Base-by-base conservation (phyloP, 2,888 invertebrate genomes). In the Lasioglossum pauxillum region DNA sequence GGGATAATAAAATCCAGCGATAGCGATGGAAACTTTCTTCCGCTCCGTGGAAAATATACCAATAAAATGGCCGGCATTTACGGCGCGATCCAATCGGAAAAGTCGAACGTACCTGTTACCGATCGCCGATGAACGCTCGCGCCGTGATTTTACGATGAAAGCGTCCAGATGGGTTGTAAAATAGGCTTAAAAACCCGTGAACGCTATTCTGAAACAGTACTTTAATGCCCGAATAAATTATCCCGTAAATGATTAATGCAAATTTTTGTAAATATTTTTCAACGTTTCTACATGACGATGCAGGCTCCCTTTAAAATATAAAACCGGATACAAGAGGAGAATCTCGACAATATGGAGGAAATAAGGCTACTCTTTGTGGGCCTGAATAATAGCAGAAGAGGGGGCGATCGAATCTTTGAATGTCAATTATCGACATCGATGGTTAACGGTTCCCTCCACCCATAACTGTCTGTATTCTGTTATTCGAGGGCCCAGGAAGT, bases 371-470 rank as follows among this genome's bases (percentile, higher is more conserved):
- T 79, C 84, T 86, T 90, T 85, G 84, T 85, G 67, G 49, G 5
- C 23, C 31, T 67, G 78, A 76, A 79, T 75, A 83, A 83, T 83
- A 74, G 82, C 81, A 87, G 78, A 87, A 89, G 64, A 64, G 87
- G 71, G 72, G 57, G 60, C 84, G 84, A 84, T 84, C 82, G 75
- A 88, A 80, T 84, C 84, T 81, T 44, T 82, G 69, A 64, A 79
- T 85, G 88, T 83, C 89, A 85, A 89, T 87, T 88, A 90, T 90
- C 82, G 88, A 82, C 73, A 82, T 84, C 85, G 90, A 89, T 82
- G 84, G 84, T 85, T 90, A 90, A 90, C 90, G 90, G 90, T 89
- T 49, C 67, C 67, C 75, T 78, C 81, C 82, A 84, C 84, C 88
- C 80, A 80, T 82, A 86, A 87, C 86, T 80, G 60, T 83, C 84